Percentiles rank a stretch among this genome's conserved stretches.
Conservation (phyloP, 2,113 vertebrate genomes). For the Eulemur macaco region DNA sequence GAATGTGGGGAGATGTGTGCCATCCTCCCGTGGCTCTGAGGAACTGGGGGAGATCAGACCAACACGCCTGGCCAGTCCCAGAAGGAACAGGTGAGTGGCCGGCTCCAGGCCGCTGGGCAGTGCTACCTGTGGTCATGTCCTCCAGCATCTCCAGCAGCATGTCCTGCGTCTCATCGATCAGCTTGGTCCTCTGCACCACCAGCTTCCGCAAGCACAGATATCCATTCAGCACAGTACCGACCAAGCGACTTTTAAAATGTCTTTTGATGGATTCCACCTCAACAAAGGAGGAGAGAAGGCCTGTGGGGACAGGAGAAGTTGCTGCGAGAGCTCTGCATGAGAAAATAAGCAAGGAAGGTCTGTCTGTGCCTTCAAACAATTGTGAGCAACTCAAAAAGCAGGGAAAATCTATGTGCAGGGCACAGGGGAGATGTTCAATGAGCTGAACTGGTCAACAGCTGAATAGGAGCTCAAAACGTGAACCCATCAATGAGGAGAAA, state of each 20-base stretch:
- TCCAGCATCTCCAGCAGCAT: slow-evolving; percentile 99
- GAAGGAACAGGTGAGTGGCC: rapidly evolving
- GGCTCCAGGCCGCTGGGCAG: rapidly evolving
- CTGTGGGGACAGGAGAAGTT: slow-evolving; percentile 77
- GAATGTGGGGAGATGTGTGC: rapidly evolving
- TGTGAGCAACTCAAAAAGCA: background rate
- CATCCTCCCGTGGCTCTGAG: background rate
- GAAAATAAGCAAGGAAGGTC: background rate
- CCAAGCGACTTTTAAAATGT: slow-evolving; percentile 97
- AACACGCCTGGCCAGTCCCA: rapidly evolving
- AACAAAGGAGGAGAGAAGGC: slow-evolving; percentile 97
- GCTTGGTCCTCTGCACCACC: slow-evolving; percentile 98
- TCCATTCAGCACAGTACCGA: slow-evolving; percentile 97
- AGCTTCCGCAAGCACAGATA: slow-evolving; percentile 97
- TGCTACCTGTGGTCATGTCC: slow-evolving; percentile 98
- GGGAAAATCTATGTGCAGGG: background rate
- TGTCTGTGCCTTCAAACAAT: background rate
- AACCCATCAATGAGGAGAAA: background rate
- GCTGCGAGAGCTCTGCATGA: background rate
- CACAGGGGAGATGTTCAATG: background rate
- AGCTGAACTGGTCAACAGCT: background rate
- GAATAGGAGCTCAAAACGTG: background rate
- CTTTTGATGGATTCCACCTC: slow-evolving; percentile 99
- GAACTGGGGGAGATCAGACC: background rate
- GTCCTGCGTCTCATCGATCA: slow-evolving; percentile 98